phyloP scores from a whole-genome alignment of 2,888 invertebrate genomes.

The Arrhopalites spinosus region DNA sequence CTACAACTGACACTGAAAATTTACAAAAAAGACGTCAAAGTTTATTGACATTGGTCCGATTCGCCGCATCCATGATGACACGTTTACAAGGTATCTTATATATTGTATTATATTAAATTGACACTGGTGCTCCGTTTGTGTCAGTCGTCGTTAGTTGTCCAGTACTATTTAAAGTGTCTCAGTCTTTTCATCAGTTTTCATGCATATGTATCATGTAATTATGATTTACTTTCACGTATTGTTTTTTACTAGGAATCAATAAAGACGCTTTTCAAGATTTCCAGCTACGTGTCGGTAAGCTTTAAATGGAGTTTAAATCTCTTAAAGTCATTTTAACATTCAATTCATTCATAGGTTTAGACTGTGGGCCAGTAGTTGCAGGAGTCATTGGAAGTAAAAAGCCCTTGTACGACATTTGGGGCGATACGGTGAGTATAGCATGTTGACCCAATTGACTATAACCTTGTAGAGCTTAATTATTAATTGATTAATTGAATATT shows the following conservation, averaged over 20 bases:
- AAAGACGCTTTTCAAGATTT: constrained; percentile 67
- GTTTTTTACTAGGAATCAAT: no score
- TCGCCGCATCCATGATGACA: constrained; percentile 74
- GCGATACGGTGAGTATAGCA: constrained; percentile 88
- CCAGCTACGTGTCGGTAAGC: constrained; percentile 73
- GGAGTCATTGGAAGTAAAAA: constrained; percentile 81
- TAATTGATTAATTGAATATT: no score
- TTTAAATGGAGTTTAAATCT: constrained; percentile 4
- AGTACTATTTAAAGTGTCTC: no score
- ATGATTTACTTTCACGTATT: no score
- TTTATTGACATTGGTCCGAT: constrained; percentile 66
- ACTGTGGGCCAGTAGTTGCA: constrained; percentile 87
- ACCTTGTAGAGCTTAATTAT: no score
- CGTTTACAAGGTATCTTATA: constrained; percentile 66
- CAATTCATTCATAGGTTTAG: constrained; percentile 70
- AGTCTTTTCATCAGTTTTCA: no score
- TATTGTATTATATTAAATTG: no score
- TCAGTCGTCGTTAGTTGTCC: no score
- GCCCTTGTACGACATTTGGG: constrained; percentile 91
- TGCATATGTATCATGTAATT: no score
- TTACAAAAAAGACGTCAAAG: constrained; percentile 58
- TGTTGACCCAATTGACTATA: no score
- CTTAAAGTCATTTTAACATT: neutral
- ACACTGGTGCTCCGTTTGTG: no score
- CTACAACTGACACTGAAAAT: constrained; percentile 33